Conservation (phyloP, 2,888 invertebrate genomes). For the Amiota minor region DNA sequence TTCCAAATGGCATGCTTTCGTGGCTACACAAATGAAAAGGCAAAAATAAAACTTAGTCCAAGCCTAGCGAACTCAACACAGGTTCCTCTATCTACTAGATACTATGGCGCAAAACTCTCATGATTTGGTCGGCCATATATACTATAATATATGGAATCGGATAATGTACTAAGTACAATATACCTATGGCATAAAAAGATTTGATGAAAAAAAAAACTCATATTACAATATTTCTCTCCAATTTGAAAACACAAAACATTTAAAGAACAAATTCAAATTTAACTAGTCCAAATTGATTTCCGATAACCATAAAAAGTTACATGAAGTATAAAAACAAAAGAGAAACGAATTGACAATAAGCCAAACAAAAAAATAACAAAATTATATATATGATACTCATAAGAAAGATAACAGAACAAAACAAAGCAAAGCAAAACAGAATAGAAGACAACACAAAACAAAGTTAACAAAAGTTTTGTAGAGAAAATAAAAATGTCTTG, state of each 20-base stretch:
- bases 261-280: neutral
- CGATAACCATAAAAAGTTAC: slow-evolving; percentile 14
- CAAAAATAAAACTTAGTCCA: too few species aligned
- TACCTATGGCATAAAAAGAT: too few species aligned
- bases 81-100: too few species aligned
- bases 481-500: neutral
- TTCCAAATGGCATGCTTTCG: too few species aligned
- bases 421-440: neutral
- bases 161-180: too few species aligned
- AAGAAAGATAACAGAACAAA: neutral
- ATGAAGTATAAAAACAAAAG: neutral
- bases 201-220: too few species aligned
- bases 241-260: neutral
- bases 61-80: too few species aligned
- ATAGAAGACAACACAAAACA: neutral
- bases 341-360: slow-evolving; percentile 7
- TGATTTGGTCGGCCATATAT: too few species aligned
- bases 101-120: too few species aligned
- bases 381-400: neutral
- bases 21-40: too few species aligned
- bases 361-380: neutral
- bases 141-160: too few species aligned
- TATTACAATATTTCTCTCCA: too few species aligned
- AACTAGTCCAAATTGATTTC: slow-evolving; percentile 23
- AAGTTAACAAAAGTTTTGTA: slow-evolving; percentile 24